A percentile compares a stretch with the other conserved stretches of the same genome.
Conservation (phyloP, 2,113 vertebrate species). For the Hylia prasina region DNA sequence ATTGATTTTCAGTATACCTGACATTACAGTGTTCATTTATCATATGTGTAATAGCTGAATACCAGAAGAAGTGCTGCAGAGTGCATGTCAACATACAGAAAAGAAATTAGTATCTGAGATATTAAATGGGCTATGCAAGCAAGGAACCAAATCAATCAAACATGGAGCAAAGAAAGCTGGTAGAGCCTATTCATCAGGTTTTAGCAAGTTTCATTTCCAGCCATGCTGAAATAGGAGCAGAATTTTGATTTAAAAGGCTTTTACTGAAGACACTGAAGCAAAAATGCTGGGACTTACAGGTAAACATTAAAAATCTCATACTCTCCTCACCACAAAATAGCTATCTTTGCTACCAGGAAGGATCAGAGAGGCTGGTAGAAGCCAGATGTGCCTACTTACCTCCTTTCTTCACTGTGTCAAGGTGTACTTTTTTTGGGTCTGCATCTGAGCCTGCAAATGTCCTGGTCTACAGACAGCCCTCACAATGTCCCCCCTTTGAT, state of each 20-base stretch:
- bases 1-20: constrained; percentile 16
- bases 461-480: neutral
- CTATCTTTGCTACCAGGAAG: neutral
- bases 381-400: neutral
- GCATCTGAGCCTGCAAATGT: neutral
- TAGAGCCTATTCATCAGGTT: neutral
- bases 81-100: neutral
- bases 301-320: neutral
- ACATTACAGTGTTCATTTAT: neutral
- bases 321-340: neutral
- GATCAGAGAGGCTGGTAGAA: neutral
- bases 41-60: neutral
- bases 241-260: neutral
- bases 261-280: neutral
- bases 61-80: neutral
- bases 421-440: neutral
- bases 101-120: neutral
- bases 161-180: neutral
- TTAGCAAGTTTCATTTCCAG: neutral
- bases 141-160: neutral
- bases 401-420: neutral
- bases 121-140: neutral
- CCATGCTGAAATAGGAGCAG: neutral
- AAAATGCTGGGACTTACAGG: neutral
- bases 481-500: neutral